Evolutionary conservation across 2,797 vertebrate species (phyloP), one percentile per base, ranked within the genome.

Genomic region (Acropternis orthonyx): DNA sequence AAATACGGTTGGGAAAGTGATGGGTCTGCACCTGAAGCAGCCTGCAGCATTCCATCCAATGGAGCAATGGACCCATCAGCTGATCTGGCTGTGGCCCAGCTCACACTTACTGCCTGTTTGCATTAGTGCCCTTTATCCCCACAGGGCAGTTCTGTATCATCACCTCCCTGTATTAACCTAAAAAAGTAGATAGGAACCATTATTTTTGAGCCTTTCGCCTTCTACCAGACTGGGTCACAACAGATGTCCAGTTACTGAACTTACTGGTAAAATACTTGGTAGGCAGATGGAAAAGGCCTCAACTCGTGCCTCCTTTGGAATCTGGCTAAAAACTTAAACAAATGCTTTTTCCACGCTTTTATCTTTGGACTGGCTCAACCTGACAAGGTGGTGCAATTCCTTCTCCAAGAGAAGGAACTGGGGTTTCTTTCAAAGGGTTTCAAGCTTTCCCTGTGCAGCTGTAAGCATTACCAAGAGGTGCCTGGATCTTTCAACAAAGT

Each of bases 11-110:
- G 26, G 23, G 54, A 30, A 58, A 43, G 16, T 11, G 5, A 22
- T 2, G 11, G 26, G 44, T 15, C 8, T 7, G 55, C 3, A 3
- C 17, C 54, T 0, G 1, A n/a, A 3, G 23, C 41, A 74, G 71
- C 65, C 71, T 22, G 44, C 36, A 54, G 55, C 63, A 12, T 24
- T 59, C 39, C 3, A 3, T 3, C 9, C 17, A 16, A 7, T 19
- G 28, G 49, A 51, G 49, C 17, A 16, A 7, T 19, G 28, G 49
- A 51, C 27, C 36, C 58, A 34, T 36, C 7, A 56, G 30, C 14
- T n/a, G 46, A 16, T 2, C 19, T 8, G 22, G 22, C 43, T 14
- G 17, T 51, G 32, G 36, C 26, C 34, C 55, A 56, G 43, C 19
- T 43, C 23, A 3, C 61, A 37, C 12, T 56, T 23, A 43, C 48